Base-by-base conservation (phyloP, 2,888 invertebrate genomes). In the Timema cristinae region DNA sequence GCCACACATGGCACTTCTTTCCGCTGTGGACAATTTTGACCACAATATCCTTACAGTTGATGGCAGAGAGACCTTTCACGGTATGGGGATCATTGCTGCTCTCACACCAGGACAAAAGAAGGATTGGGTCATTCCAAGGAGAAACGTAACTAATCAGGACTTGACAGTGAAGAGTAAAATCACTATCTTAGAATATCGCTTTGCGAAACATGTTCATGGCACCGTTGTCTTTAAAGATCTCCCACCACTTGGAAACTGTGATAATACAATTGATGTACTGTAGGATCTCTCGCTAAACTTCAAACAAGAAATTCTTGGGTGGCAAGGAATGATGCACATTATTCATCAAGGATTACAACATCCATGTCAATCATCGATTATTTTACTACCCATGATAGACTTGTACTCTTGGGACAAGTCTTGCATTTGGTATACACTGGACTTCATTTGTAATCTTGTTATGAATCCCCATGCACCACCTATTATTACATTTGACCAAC, bases 321-420 rank as follows among this genome's bases (percentile, higher is more conserved):
- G n/a, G 54, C 54, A 52, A n/a, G 54, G 54, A 52, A 52, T 52
- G 54, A 52, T n/a, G 54, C 54, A 52, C n/a, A 52, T 52, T n/a
- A 52, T 52, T 52, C 54, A 52, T 4, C 10, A 52, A n/a, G 54
- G 54, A n/a, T 13, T 13, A 13, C 10, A 10, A 13, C 54, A 52
- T n/a, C 1, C 54, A 13, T 1, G 54, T 10, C 54, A 52, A n/a
- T 52, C 54, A 13, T 52, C 54, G 10, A 52, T 52, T n/a, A 2
- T 52, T 10, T 52, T 13, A 1, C 4, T 52, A n/a, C 54, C 54
- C 4, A 52, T 52, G 54, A 52, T 52, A 10, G 32, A 32, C 32
- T 32, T 32, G 32, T 32, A 32, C 32, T 32, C n/a, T 32, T 1
- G 32, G 32, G 32, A 32, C 32, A 32, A 4, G 32, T 32, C 32